Percentiles rank a stretch among this genome's conserved stretches.
Evolutionary conservation across 2,797 vertebrate genomes (phyloP).

Genomic region (Philypnodon macrostomus): DNA sequence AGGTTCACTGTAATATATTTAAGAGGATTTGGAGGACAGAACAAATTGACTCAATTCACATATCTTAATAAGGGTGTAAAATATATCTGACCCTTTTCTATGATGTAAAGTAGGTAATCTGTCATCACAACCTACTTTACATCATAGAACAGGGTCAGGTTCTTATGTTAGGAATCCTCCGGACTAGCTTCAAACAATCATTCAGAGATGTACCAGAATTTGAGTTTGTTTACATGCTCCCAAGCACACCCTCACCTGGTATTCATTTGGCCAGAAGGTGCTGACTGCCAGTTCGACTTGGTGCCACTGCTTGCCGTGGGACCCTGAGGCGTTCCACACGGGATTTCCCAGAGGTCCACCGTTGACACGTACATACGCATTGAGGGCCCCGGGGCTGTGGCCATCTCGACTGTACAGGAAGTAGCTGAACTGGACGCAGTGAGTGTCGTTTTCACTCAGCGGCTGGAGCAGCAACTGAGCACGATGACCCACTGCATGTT

Average conservation of each 20-base stretch:
- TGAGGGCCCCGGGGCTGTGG: constrained; percentile 87
- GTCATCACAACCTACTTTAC: too few species aligned
- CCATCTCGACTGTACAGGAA: constrained; percentile 93
- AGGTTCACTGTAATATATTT: constrained; percentile 15
- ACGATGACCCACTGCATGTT: constrained; percentile 85
- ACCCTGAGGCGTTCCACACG: constrained; percentile 87
- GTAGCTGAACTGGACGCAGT: constrained; percentile 98
- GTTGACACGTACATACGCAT: constrained; percentile 86
- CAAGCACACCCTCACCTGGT: constrained; percentile 91
- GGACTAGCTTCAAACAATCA: too few species aligned
- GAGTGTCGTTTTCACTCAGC: constrained; percentile 95
- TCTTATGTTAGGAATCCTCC: too few species aligned
- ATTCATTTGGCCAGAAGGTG: constrained; percentile 96
- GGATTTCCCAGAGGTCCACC: constrained; percentile 86
- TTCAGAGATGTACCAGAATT: too few species aligned
- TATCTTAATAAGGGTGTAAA: too few species aligned
- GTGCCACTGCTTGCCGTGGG: constrained; percentile 90
- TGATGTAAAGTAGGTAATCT: too few species aligned
- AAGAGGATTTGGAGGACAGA: constrained; percentile 4
- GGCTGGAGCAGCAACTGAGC: constrained; percentile 89
- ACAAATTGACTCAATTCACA: constrained; percentile 1
- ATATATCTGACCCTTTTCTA: too few species aligned
- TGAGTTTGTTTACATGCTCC: too few species aligned
- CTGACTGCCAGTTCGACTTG: constrained; percentile 93
- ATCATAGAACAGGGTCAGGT: too few species aligned